Percentiles rank a stretch among this genome's conserved stretches.
Evolutionary conservation across 2,113 vertebrate genomes (phyloP).

Genomic region (Cygnus buccinator): DNA sequence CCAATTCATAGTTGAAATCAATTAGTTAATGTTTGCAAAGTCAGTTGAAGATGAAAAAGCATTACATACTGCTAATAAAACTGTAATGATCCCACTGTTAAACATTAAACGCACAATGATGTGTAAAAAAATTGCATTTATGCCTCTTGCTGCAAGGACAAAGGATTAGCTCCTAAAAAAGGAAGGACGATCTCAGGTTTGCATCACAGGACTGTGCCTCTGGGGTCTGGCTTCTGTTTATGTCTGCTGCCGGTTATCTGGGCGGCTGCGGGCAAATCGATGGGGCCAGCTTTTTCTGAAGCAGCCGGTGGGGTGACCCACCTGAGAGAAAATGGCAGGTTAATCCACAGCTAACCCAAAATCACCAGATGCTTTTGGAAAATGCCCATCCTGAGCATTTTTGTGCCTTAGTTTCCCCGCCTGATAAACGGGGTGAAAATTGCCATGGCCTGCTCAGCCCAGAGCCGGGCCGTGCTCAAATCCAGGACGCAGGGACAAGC

Average conservation of each 20-base stretch:
- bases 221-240: not conserved
- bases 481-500: not conserved
- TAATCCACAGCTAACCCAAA: not conserved
- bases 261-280: not conserved
- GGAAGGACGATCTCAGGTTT: not conserved
- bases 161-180: conserved; percentile 14
- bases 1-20: not conserved
- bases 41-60: conserved; percentile 52
- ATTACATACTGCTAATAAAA: conserved; percentile 43
- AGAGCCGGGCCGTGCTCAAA: too few species aligned
- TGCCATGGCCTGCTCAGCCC: not conserved
- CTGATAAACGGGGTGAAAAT: not conserved
- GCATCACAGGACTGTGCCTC: not conserved
- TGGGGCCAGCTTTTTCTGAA: not conserved
- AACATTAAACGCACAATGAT: conserved; percentile 46
- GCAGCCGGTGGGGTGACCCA: not conserved
- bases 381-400: not conserved
- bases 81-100: conserved; percentile 49
- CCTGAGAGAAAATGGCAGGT: not conserved
- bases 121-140: not conserved
- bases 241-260: not conserved
- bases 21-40: conserved; percentile 61
- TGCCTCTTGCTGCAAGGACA: conserved; percentile 22
- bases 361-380: not conserved
- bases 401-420: not conserved